Conservation (phyloP, 2,113 vertebrate genomes). For the Hystrix cristata region DNA sequence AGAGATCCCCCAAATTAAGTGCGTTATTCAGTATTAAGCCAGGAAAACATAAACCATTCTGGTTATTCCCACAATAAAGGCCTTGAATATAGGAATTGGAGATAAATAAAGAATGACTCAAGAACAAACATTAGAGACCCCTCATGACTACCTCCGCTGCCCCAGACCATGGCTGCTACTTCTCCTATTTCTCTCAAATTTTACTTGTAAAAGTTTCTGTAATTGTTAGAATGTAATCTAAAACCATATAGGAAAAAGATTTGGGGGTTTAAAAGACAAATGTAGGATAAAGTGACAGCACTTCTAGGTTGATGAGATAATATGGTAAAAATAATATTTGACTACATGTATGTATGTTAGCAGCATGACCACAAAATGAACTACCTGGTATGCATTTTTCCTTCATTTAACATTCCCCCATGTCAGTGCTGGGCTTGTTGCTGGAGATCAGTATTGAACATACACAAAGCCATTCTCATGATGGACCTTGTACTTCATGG, state of each 20-base stretch:
- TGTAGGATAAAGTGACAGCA: too few species aligned
- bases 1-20: neutral
- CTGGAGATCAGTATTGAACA: neutral
- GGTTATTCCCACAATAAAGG: neutral
- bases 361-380: neutral
- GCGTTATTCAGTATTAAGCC: neutral
- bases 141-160: neutral
- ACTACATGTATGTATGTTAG: neutral
- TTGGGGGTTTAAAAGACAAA: neutral
- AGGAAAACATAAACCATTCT: neutral
- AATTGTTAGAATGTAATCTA: neutral
- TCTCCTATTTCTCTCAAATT: neutral
- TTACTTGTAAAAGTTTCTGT: neutral
- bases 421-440: neutral
- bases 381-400: neutral
- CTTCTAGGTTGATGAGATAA: neutral
- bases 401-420: neutral
- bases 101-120: neutral
- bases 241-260: neutral
- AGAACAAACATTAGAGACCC: accelerated
- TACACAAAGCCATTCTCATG: neutral
- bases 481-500: neutral
- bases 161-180: neutral
- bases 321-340: neutral
- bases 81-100: neutral